phyloP scores from a whole-genome alignment of 2,113 vertebrate genomes.

The Zootoca vivipara region DNA sequence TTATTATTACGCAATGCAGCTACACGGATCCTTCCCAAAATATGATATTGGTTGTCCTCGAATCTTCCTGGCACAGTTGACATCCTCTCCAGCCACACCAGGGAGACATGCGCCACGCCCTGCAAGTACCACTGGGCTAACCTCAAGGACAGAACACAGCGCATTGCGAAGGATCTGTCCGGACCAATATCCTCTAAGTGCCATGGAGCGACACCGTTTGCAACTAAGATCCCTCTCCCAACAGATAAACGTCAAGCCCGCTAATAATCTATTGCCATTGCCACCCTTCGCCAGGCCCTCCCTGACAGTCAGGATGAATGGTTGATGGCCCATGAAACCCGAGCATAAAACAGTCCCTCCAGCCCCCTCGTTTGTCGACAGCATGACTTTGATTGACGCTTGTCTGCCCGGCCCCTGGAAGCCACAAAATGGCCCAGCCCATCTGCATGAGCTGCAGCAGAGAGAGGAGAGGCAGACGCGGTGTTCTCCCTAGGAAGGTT shows the following conservation, averaged over 20 bases:
- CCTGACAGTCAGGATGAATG: conserved; percentile 18
- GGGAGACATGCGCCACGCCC: too few relatives aligned
- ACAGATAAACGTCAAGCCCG: background rate
- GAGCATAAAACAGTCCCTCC: background rate
- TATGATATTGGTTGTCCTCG: too few relatives aligned
- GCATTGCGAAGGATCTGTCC: background rate
- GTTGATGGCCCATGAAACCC: conserved; percentile 7
- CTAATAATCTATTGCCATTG: background rate
- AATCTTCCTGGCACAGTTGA: too few relatives aligned
- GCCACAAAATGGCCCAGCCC: background rate
- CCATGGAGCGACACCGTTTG: background rate
- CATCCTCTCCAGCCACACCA: too few relatives aligned
- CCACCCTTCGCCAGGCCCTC: background rate
- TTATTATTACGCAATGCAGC: too few relatives aligned
- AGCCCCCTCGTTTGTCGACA: background rate
- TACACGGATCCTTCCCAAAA: too few relatives aligned
- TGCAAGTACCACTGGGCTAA: background rate
- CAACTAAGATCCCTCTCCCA: background rate
- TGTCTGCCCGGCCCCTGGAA: background rate
- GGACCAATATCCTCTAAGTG: background rate
- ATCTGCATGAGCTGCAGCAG: background rate
- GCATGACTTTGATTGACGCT: background rate
- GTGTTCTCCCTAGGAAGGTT: background rate
- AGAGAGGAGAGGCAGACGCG: background rate
- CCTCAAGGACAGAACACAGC: background rate